Percentiles rank a stretch among this genome's conserved stretches.
Conservation (phyloP, 1,140 invertebrate genomes). For the Helicoverpa zea region DNA sequence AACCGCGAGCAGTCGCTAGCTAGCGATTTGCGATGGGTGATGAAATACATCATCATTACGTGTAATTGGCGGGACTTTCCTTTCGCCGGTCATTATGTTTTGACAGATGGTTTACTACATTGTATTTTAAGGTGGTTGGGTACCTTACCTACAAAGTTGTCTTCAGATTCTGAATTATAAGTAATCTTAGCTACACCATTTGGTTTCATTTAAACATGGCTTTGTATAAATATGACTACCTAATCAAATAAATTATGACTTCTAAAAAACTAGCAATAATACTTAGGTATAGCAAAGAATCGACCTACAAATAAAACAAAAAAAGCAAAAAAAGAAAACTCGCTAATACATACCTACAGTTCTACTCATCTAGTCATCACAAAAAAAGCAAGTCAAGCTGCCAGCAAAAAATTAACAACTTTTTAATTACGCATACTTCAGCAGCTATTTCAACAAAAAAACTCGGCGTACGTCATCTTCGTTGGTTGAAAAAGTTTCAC, state of each 20-base stretch:
- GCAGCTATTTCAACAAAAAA: conserved; percentile 25
- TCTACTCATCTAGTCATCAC: neutral
- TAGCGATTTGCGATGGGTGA: neutral
- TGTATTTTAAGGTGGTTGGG: too few relatives aligned
- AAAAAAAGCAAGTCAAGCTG: neutral
- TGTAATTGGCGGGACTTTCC: neutral
- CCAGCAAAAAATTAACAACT: conserved; percentile 3
- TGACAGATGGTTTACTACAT: too few relatives aligned
- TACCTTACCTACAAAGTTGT: too few relatives aligned
- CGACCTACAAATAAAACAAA: too few relatives aligned
- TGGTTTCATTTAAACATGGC: too few relatives aligned
- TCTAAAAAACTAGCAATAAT: too few relatives aligned
- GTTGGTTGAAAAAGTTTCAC: conserved; percentile 11
- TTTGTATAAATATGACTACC: too few relatives aligned
- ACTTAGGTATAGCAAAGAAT: too few relatives aligned
- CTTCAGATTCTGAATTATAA: too few relatives aligned
- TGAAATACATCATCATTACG: neutral
- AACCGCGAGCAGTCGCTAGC: neutral
- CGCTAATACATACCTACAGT: neutral
- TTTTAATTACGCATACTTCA: conserved; percentile 34
- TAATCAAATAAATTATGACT: too few relatives aligned
- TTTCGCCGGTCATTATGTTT: neutral
- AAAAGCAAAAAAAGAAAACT: conserved; percentile 2
- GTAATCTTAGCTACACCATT: too few relatives aligned
- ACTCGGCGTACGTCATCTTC: conserved; percentile 5